phyloP scores from a whole-genome alignment of 2,888 invertebrate species.

The Suillia variegata region DNA sequence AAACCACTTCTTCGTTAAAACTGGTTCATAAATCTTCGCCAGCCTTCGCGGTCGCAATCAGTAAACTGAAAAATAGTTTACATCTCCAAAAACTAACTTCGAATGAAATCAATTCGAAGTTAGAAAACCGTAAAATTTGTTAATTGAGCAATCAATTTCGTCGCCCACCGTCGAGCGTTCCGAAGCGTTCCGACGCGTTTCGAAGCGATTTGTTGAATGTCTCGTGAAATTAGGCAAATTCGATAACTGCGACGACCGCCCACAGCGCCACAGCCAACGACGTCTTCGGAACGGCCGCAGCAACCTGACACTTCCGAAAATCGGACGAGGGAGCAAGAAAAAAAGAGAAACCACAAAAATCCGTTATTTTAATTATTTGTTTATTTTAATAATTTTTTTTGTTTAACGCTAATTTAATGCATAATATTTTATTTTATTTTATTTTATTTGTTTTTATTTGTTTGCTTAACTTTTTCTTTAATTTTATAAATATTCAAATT shows the following conservation, averaged over 20 bases:
- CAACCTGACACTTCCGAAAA: no score
- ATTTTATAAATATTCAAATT: background rate
- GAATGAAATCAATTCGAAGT: no score
- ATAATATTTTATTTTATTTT: no score
- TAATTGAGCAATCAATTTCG: slow-evolving; percentile 51
- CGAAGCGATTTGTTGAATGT: slow-evolving; percentile 26
- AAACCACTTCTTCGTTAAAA: no score
- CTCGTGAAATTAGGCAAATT: slow-evolving; percentile 17
- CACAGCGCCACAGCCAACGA: slow-evolving; percentile 4
- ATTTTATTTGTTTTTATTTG: no score
- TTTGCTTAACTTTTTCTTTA: background rate
- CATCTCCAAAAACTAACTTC: no score
- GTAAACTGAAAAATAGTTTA: no score
- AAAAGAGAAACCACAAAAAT: background rate
- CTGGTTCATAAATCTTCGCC: no score
- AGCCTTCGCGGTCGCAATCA: no score
- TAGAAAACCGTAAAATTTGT: slow-evolving; percentile 19
- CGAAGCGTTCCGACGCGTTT: slow-evolving; percentile 28
- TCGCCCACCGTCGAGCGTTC: slow-evolving; percentile 37
- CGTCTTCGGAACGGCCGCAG: background rate
- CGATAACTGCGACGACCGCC: slow-evolving; percentile 20
- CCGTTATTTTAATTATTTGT: background rate
- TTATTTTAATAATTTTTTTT: background rate
- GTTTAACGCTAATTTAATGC: no score
- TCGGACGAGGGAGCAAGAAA: no score